Evolutionary conservation across 2,113 vertebrate genomes (phyloP).

Genomic region (Phasianus colchicus): DNA sequence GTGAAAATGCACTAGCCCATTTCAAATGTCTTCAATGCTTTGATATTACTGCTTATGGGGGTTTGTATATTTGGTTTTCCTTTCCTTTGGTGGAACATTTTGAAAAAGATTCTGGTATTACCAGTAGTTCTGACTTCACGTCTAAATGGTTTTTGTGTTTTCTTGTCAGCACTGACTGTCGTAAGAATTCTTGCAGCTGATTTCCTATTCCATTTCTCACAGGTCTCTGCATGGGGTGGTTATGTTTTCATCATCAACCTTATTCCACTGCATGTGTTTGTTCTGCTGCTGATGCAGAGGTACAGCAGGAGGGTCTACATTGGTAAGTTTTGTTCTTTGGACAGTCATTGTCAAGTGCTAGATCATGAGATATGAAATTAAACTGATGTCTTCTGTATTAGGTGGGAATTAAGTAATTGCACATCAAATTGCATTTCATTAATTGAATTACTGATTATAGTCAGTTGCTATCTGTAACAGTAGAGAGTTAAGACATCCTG

Average conservation of each 20-base stretch:
- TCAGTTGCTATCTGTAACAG: background rate
- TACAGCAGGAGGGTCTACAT: conserved; percentile 98
- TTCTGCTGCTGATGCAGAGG: conserved; percentile 96
- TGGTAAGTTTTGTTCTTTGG: conserved; percentile 81
- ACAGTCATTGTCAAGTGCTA: background rate
- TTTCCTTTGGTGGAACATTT: background rate
- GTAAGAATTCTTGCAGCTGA: background rate
- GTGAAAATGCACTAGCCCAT: background rate
- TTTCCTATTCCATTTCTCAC: conserved; percentile 41
- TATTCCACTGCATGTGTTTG: conserved; percentile 98
- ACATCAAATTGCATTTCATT: background rate
- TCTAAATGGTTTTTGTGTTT: background rate
- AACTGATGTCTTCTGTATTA: background rate
- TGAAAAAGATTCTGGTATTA: background rate
- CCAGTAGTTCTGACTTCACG: background rate
- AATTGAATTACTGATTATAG: background rate
- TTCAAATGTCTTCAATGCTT: background rate
- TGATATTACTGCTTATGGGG: too few relatives aligned
- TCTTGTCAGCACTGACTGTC: background rate
- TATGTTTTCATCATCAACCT: conserved; percentile 99
- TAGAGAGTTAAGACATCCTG: background rate
- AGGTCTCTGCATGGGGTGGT: conserved; percentile 99
- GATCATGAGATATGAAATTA: background rate
- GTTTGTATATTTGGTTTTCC: background rate
- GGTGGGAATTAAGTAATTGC: background rate